phyloP scores from a whole-genome alignment of 2,113 vertebrate species.

The Pionites leucogaster region DNA sequence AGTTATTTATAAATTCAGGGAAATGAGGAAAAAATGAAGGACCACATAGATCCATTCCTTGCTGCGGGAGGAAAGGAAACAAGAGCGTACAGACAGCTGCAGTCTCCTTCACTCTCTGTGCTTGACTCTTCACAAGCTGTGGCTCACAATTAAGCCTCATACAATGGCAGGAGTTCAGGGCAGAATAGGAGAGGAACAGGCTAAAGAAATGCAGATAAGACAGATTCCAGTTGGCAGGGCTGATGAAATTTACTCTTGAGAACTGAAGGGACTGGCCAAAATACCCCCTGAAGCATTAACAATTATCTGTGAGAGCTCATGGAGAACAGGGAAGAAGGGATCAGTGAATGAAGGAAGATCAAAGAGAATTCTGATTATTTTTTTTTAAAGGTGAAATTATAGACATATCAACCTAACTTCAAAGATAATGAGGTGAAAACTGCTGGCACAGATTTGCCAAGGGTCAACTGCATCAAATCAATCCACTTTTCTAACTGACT shows the following conservation, averaged over 20 bases:
- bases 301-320: not conserved
- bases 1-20: not conserved
- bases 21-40: not conserved
- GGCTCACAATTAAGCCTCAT: not conserved
- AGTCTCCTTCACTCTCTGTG: not conserved
- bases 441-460: not conserved
- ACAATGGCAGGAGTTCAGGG: not conserved
- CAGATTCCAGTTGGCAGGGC: not conserved
- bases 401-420: not conserved
- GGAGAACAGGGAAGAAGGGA: not conserved
- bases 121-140: not conserved
- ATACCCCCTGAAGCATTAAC: slow-evolving; percentile 20
- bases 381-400: not conserved
- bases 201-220: not conserved
- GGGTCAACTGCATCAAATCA: not conserved
- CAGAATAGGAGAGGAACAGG: not conserved
- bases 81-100: not conserved
- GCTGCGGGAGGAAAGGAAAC: not conserved
- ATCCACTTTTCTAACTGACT: not conserved
- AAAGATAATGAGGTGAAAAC: not conserved
- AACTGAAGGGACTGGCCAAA: not conserved
- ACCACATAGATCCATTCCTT: not conserved
- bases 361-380: not conserved
- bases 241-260: not conserved
- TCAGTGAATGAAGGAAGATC: not conserved